Evolutionary conservation across 2,888 invertebrate genomes (phyloP), one percentile per base, ranked within the genome.

Genomic region (Globia sparganii): DNA sequence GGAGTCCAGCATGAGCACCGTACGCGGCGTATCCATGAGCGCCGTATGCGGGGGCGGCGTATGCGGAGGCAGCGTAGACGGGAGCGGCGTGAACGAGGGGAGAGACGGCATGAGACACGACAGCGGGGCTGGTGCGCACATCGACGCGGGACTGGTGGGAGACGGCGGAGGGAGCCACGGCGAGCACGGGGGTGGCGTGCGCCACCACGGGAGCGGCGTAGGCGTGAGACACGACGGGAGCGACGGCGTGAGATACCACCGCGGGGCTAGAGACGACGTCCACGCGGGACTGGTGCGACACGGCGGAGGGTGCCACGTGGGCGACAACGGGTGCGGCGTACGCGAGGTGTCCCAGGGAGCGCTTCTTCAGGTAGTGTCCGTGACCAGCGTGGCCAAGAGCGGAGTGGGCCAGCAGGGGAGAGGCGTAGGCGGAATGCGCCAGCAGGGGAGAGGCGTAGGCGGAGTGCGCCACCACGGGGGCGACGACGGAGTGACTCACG

Each of bases 81-180:
- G 40, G 40, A 40, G 43, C 43, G 91, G 91, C 94, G 86, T 91
- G 91, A 25, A 87, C 87, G 11, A 90, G 72, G 58, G 90, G 92
- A 75, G 90, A 88, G 43, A 84, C 86, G 62, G 90, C 89, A 80
- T 93, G 92, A 75, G 91, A 78, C 67, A 92, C 89, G 13, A 93
- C 85, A 28, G 93, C 92, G 77, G 92, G 92, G 84, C 92, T 93
- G 83, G 90, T 84, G 88, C 91, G 93, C 59, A 92, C 91, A 79
- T 96, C 95, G 9, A 95, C 93, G 73, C 97, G 96, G 88, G 97
- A 97, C 89, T 97, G 97, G 91, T 96, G 97, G 31, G 97, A 97
- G 34, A 97, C 97, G 73, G 94, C 95, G 59, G 97, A 90, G 56
- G 97, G 94, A 69, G 95, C 95, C 46, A 90, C 86, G 70, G 90